phyloP scores from a whole-genome alignment of 1,140 invertebrate species.

The Geopemphigus sp. region DNA sequence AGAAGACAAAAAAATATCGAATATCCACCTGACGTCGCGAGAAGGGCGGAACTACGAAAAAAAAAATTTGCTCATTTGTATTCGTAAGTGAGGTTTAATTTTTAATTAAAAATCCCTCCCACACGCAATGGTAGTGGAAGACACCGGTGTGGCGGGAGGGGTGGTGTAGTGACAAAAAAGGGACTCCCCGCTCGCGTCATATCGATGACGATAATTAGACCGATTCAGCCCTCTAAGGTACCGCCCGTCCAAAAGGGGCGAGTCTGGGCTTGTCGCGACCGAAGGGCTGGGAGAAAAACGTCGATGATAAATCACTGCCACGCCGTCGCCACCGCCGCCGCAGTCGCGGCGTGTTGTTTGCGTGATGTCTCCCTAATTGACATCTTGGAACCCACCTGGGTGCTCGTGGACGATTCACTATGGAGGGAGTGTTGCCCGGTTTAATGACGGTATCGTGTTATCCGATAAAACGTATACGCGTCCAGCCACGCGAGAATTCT shows the following conservation, averaged over 20 bases:
- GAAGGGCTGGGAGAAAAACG: constrained; percentile 11
- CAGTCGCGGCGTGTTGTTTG: neutral
- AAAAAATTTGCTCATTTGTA: neutral
- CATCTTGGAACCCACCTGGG: constrained; percentile 42
- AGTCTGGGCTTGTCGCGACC: neutral
- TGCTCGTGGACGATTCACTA: neutral
- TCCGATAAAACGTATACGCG: too few species aligned
- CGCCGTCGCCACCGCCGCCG: neutral
- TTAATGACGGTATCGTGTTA: neutral
- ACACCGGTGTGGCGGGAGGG: too few species aligned
- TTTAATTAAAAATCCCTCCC: constrained; percentile 19
- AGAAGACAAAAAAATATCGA: neutral
- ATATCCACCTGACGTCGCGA: neutral
- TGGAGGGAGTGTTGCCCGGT: too few species aligned
- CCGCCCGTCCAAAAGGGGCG: constrained; percentile 20
- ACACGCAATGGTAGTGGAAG: neutral
- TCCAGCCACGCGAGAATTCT: too few species aligned
- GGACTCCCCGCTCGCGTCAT: neutral
- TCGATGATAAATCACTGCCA: constrained; percentile 46
- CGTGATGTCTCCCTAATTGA: constrained; percentile 48
- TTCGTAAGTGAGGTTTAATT: constrained; percentile 40
- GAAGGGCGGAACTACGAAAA: too few species aligned
- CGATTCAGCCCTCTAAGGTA: neutral
- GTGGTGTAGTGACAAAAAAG: neutral
- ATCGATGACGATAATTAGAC: constrained; percentile 47